Evolutionary conservation across 2,113 vertebrate species (phyloP), one percentile per base, ranked within the genome.

Genomic region (Egretta garzetta): DNA sequence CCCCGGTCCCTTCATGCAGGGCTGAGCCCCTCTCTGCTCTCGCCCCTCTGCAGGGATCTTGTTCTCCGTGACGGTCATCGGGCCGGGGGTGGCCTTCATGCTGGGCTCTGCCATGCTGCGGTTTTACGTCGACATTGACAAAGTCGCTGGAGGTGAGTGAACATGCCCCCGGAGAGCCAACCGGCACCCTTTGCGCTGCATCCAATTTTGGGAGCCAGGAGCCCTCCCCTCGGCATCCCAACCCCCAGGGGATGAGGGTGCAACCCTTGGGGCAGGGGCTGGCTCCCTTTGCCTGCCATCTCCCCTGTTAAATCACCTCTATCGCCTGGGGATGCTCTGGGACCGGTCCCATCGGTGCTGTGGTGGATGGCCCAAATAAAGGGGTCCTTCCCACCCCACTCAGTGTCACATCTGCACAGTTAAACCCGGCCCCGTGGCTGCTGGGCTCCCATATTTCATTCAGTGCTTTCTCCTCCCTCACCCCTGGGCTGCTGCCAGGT

Each of bases 41-140:
- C 3, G 0, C 32, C 21, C 27, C 43, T 56, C 80, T 52, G 3
- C 96, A 99, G 99, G 99, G 4, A 98, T 99, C 97, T 91, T 99
- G 45, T 99, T 99, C 80, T 99, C 99, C 0, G 93, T 98, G 45
- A 99, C 99, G 0, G 93, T 98, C 55, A 96, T 99, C 4, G 99
- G 99, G 7, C 99, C 99, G 0, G 99, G 98, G 7, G 30, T 99
- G 16, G 99, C 98, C 41, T 99, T 99, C 79, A 93, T 99, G 90
- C 97, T 99, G 85, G 98, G 99, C 3, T 97, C 99, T 12, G 35
- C 98, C 72, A 98, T 99, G 98, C 96, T 99, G 8, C 96, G 98
- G 2, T 98, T 98, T 23, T 99, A 99, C 6, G 99, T 99, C 2
- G 99, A 99, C 97, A 97, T 99, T 9, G 98, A 99, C 97, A 99